A percentile compares a stretch with the other conserved stretches of the same genome.
Conservation (phyloP, 2,888 invertebrate species). For the Eugnorisma glareosa region DNA sequence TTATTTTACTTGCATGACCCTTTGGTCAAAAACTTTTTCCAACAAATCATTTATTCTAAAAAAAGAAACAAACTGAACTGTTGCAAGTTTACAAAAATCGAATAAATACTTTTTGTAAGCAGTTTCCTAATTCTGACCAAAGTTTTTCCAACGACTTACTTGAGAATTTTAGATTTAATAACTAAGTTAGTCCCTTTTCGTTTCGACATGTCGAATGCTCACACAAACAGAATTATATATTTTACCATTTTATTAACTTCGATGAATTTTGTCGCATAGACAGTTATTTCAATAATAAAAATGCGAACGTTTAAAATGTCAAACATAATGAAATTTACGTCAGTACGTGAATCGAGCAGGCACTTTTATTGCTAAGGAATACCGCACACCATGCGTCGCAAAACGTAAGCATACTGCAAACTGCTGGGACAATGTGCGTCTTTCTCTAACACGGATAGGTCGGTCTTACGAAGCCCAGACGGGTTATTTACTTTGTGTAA, state of each 20-base stretch:
- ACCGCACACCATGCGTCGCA: not conserved
- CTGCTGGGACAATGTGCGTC: not conserved
- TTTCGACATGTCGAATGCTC: not conserved
- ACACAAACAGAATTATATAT: constrained; percentile 15
- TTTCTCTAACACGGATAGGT: not conserved
- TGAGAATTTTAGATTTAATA: constrained; percentile 6
- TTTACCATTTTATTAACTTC: constrained; percentile 14
- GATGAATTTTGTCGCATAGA: constrained; percentile 6
- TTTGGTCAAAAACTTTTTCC: not conserved
- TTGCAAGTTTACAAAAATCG: constrained; percentile 15
- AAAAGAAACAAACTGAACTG: constrained; percentile 10
- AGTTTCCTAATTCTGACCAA: constrained; percentile 30
- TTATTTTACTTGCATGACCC: not conserved
- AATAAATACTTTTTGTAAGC: constrained; percentile 42
- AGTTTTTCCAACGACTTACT: constrained; percentile 17
- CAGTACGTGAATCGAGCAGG: constrained; percentile 26
- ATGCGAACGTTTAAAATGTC: constrained; percentile 24
- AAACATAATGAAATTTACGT: constrained; percentile 31
- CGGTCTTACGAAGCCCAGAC: not conserved
- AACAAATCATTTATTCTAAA: not conserved
- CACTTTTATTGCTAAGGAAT: constrained; percentile 25
- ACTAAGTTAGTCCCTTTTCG: constrained; percentile 33
- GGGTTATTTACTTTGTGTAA: no score
- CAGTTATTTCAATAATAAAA: constrained; percentile 44
- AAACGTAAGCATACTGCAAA: not conserved